phyloP scores from a whole-genome alignment of 2,113 vertebrate species.

The Alexandromys fortis region DNA sequence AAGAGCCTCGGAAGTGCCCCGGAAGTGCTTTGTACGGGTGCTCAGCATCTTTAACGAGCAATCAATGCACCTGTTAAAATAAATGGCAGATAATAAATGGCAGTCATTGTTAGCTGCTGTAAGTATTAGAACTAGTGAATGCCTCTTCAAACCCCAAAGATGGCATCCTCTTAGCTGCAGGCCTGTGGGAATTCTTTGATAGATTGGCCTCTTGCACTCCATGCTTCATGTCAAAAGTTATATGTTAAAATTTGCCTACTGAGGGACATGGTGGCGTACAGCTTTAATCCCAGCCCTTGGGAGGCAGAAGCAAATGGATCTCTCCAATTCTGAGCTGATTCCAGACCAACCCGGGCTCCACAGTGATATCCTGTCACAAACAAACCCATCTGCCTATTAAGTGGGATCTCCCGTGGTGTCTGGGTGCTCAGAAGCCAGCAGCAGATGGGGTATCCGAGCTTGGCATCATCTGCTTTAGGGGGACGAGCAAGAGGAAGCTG shows the following conservation, averaged over 20 bases:
- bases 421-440: no score
- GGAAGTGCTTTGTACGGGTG: not conserved
- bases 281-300: not conserved
- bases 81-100: not conserved
- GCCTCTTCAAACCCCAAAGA: not conserved
- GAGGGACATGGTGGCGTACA: not conserved
- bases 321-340: not conserved
- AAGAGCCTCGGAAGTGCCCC: not conserved
- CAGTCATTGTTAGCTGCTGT: not conserved
- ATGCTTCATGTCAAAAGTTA: not conserved
- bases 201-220: no score
- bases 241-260: not conserved
- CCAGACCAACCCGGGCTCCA: not conserved
- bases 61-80: not conserved
- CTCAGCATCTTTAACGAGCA: not conserved
- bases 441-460: rapidly evolving
- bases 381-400: not conserved
- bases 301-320: not conserved
- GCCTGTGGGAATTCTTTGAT: not conserved
- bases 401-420: rapidly evolving
- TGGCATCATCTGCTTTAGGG: rapidly evolving
- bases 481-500: rapidly evolving
- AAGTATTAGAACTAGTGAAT: not conserved
- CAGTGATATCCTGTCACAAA: not conserved
- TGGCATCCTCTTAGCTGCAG: not conserved